These are phyloP conservation scores for Pantherophis alleghaniensis DNA, from an alignment of 2,797 vertebrate genomes.

Conservation along the genomic window DNA sequence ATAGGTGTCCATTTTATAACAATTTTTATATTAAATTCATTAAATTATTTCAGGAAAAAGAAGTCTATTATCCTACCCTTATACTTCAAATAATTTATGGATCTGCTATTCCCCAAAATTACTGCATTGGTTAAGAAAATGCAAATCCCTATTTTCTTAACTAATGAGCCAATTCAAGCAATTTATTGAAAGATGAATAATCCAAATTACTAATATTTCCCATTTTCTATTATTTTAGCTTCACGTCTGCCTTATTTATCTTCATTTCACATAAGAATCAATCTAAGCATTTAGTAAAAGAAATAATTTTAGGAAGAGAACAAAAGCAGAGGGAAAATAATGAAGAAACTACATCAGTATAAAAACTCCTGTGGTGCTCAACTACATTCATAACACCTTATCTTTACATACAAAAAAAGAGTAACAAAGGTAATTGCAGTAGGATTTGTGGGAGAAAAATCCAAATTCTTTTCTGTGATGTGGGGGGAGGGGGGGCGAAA, in stretches of 20 bases:
- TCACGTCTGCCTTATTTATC: constrained; percentile 27
- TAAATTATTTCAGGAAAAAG: background rate
- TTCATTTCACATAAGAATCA: constrained; percentile 27
- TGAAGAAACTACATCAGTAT: background rate
- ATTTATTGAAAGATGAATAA: constrained; percentile 21
- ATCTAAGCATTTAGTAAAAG: constrained; percentile 14
- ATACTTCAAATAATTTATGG: background rate
- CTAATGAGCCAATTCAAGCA: constrained; percentile 38
- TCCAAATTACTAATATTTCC: constrained; percentile 25
- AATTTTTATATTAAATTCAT: background rate
- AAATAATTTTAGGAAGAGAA: constrained; percentile 10
- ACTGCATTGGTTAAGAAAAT: background rate
- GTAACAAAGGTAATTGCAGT: background rate
- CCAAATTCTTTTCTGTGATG: background rate
- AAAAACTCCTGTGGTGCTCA: background rate
- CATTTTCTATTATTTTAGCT: constrained; percentile 26
- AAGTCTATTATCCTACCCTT: background rate
- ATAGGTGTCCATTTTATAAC: background rate
- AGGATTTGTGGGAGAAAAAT: background rate
- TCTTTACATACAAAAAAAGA: background rate
- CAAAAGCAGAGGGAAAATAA: background rate
- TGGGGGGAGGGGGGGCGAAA: too few relatives aligned
- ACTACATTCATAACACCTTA: background rate
- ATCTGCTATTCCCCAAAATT: constrained; percentile 1
- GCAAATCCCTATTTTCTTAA: constrained; percentile 34